Base-by-base conservation (phyloP, 2,797 vertebrate genomes). In the Enteromius mattozi region DNA sequence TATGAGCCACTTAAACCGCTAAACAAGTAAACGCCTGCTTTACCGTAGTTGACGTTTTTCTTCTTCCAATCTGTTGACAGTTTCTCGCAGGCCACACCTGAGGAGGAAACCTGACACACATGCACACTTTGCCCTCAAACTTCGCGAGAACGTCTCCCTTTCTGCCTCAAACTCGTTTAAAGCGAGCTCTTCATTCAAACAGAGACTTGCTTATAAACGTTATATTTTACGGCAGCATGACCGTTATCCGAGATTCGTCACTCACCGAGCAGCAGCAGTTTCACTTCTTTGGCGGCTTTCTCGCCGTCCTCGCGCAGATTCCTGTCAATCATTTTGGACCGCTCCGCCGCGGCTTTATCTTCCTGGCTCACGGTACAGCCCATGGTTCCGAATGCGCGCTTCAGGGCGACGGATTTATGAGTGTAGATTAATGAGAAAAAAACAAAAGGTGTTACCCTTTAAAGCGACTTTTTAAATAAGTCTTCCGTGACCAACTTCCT, bases 281-380 rank as follows among this genome's bases (percentile, higher is more conserved):
- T 99, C 90, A 99, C 98, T 94, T 99, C 98, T 89, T 97, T 95
- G 70, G 97, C 97, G 86, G 98, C 97, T 91, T 99, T 99, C 92
- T 99, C 98, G 74, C 98, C 97, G 88, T 99, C 98, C 89, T 99
- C 98, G 77, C 97, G 90, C 88, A 99, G 96, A 90, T 97, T 97
- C 91, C 97, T 97, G 89, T 99, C 97, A 90, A 99, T 99, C 95
- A 97, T 97, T 90, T 97, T 97, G 86, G 98, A 98, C 88, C 96
- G 94, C 91, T 99, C 97, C 86, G 97, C 96, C 88, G 98, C 98
- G 86, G 97, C 97, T 95, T 99, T 99, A 92, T 99, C 98, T 93
- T 99, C 98, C 90, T 98, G 97, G 92, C 98, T 99, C 84, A 98
- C 97, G 19, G 98, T 99, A 90, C 98, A 99, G 79, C 97, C 98